phyloP scores from a whole-genome alignment of 2,113 vertebrate species.

The Trachemys scripta region DNA sequence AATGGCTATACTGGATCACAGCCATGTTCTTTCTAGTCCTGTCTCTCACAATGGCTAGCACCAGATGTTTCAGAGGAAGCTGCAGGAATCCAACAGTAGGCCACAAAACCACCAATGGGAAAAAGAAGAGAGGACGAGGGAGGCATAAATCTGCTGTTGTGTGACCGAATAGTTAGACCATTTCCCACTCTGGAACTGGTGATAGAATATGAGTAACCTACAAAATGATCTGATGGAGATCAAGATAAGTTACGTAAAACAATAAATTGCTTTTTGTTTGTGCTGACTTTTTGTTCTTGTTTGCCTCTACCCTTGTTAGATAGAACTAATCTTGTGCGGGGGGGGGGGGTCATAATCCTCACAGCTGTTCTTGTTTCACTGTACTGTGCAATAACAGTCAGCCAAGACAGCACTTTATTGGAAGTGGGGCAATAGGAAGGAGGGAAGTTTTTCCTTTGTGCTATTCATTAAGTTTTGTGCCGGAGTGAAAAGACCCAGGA shows the following conservation, averaged over 20 bases:
- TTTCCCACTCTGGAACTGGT: background rate
- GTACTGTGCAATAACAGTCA: background rate
- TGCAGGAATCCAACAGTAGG: background rate
- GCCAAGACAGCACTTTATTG: rapidly evolving
- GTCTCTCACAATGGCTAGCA: background rate
- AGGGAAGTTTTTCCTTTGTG: too few species aligned
- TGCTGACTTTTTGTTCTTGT: background rate
- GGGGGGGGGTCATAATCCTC: background rate
- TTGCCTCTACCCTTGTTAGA: background rate
- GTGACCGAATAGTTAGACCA: background rate
- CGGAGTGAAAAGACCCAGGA: too few species aligned
- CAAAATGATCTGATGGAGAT: background rate
- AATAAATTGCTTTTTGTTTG: background rate
- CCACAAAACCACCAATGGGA: background rate
- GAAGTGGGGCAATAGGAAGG: background rate
- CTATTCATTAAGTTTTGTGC: too few species aligned
- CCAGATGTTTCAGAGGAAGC: background rate
- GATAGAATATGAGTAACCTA: rapidly evolving
- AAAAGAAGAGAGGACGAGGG: background rate
- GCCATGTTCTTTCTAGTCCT: background rate
- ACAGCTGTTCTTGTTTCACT: background rate
- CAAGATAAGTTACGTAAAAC: background rate
- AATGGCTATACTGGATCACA: background rate
- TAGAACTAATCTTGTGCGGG: background rate
- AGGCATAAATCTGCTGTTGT: background rate